phyloP scores from a whole-genome alignment of 2,888 invertebrate species.

The Pemphredon lugubris region DNA sequence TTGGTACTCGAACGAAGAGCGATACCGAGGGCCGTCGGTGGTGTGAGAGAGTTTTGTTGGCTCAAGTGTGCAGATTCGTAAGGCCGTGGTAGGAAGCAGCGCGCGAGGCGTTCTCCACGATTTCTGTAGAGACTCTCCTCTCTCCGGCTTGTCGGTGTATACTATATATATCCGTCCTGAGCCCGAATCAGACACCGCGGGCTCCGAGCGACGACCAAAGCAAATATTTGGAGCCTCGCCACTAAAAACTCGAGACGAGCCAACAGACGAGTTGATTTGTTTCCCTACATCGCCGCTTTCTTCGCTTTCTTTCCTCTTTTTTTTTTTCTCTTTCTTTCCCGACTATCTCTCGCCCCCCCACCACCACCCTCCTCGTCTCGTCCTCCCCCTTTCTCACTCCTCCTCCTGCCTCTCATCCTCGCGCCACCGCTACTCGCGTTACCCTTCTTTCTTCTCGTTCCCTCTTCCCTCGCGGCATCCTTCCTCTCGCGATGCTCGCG shows the following conservation, averaged over 20 bases:
- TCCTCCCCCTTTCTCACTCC: conserved; percentile 52
- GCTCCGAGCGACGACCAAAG: conserved; percentile 69
- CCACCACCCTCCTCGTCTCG: conserved; percentile 47
- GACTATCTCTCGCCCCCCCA: conserved; percentile 23
- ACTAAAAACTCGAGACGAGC: conserved; percentile 80
- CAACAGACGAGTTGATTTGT: conserved; percentile 80
- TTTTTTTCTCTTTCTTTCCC: conserved; percentile 26
- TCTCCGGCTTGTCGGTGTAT: conserved; percentile 61
- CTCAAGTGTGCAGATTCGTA: conserved; percentile 55
- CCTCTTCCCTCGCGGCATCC: conserved; percentile 21
- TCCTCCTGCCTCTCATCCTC: conserved; percentile 9
- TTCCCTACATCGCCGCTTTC: conserved; percentile 75
- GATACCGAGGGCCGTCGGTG: conserved; percentile 50
- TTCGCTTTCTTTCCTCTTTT: conserved; percentile 65
- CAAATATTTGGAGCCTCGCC: conserved; percentile 81
- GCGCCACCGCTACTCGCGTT: conserved; percentile 36
- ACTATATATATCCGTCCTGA: conserved; percentile 70
- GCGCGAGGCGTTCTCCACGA: conserved; percentile 34
- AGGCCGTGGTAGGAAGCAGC: conserved; percentile 38
- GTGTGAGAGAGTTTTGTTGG: conserved; percentile 68
- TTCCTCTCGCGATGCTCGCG: conserved; percentile 31
- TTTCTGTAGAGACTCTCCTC: conserved; percentile 40
- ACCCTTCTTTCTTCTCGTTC: conserved; percentile 29
- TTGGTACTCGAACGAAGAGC: conserved; percentile 60
- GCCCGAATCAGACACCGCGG: conserved; percentile 63